A percentile compares a stretch with the other conserved stretches of the same genome.
Conservation (phyloP, 2,888 invertebrate genomes). For the Nudaria mundana region DNA sequence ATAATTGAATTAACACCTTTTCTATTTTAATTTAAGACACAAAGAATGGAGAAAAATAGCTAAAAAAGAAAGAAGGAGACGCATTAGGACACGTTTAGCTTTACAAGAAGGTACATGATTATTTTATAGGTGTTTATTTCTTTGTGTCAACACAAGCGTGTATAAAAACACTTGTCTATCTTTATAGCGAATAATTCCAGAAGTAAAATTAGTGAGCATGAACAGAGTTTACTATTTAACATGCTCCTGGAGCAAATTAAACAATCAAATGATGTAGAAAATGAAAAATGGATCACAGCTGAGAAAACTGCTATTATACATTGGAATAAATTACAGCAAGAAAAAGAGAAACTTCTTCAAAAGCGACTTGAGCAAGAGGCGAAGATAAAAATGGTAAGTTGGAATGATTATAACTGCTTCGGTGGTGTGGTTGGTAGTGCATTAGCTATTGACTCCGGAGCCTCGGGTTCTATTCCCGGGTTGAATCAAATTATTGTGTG, state of each 20-base stretch:
- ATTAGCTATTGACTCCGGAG: too few relatives aligned
- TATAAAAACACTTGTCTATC: too few relatives aligned
- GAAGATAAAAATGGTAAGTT: conserved; percentile 71
- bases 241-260: conserved; percentile 79
- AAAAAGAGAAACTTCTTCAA: conserved; percentile 76
- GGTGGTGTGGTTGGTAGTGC: too few relatives aligned
- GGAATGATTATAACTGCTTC: too few relatives aligned
- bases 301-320: conserved; percentile 84
- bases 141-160: too few relatives aligned
- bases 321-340: conserved; percentile 83
- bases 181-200: too few relatives aligned
- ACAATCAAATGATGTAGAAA: conserved; percentile 75
- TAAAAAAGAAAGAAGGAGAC: conserved; percentile 87
- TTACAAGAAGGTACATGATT: conserved; percentile 67
- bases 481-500: too few relatives aligned
- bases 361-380: conserved; percentile 82
- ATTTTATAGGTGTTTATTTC: too few relatives aligned
- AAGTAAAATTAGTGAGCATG: too few relatives aligned
- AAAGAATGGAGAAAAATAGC: conserved; percentile 87
- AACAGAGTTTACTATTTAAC: conserved; percentile 70
- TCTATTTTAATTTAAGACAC: conserved; percentile 69
- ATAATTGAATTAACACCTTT: too few relatives aligned
- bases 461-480: too few relatives aligned
- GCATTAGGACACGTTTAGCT: conserved; percentile 82
- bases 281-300: conserved; percentile 85